These are phyloP conservation scores for Anagrus nilaparvatae DNA, from an alignment of 1,140 invertebrate genomes.

Conservation along the genomic window DNA sequence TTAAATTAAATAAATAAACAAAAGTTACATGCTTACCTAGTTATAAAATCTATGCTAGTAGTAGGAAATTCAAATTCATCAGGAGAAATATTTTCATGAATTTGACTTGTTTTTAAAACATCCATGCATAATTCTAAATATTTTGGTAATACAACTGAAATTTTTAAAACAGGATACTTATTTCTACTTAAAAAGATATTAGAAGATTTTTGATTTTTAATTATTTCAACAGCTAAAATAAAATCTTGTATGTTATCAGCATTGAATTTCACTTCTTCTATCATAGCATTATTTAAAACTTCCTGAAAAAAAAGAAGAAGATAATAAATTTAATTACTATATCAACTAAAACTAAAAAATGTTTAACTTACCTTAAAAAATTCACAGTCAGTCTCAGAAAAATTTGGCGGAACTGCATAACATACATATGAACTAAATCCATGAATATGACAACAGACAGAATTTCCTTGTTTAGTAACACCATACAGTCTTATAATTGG, in stretches of 20 bases:
- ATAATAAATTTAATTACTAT: too few relatives aligned
- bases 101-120: conserved; percentile 64
- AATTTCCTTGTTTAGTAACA: conserved; percentile 83
- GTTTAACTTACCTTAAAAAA: conserved; percentile 59
- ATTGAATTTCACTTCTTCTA: conserved; percentile 71
- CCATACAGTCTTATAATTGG: conserved; percentile 94
- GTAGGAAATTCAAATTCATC: conserved; percentile 66
- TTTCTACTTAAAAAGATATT: conserved; percentile 77
- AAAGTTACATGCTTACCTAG: conserved; percentile 47
- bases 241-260: conserved; percentile 69
- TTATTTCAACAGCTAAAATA: conserved; percentile 73
- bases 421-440: conserved; percentile 95
- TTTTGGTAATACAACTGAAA: conserved; percentile 78
- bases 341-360: conserved; percentile 2
- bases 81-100: conserved; percentile 46
- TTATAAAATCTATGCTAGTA: conserved; percentile 96
- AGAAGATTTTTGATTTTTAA: conserved; percentile 75
- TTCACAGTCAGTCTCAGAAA: conserved; percentile 58
- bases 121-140: conserved; percentile 75
- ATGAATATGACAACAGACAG: conserved; percentile 94
- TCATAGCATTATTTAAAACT: conserved; percentile 63
- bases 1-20: conserved; percentile 1
- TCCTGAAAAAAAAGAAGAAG: too few relatives aligned
- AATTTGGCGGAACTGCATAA: conserved; percentile 68
- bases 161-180: conserved; percentile 72